These are phyloP conservation scores for Ashinkailepas kermadecensis DNA, from an alignment of 2,888 invertebrate genomes.

Conservation along the genomic window DNA sequence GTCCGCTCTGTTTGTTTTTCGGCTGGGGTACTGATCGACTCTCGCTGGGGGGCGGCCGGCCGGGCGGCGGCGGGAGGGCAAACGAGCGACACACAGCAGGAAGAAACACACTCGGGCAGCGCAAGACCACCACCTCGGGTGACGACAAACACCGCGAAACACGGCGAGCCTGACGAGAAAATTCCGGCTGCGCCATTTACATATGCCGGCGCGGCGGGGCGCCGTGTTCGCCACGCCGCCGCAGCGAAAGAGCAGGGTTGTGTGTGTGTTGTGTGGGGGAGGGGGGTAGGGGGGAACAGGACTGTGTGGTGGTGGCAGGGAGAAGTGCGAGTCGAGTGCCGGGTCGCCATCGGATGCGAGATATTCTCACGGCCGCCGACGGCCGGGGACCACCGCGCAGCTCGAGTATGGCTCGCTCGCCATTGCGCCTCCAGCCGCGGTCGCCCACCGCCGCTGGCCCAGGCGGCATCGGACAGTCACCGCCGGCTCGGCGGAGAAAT, in stretches of 20 bases:
- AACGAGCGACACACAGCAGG: background rate
- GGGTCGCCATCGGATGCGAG: too few relatives aligned
- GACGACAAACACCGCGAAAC: background rate
- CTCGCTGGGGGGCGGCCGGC: background rate
- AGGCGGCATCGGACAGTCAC: too few relatives aligned
- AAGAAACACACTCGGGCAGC: background rate
- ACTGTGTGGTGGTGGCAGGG: background rate
- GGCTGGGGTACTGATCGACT: background rate
- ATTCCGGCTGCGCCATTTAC: constrained; percentile 5
- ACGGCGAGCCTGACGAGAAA: background rate
- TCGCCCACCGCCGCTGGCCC: too few relatives aligned
- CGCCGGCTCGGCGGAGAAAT: too few relatives aligned
- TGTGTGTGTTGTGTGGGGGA: background rate
- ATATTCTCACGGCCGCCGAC: too few relatives aligned
- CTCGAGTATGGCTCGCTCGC: too few relatives aligned
- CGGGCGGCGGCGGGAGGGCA: background rate
- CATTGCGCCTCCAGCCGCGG: too few relatives aligned
- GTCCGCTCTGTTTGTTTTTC: background rate
- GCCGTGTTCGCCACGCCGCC: background rate
- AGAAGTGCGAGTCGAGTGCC: background rate
- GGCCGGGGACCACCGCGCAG: too few relatives aligned
- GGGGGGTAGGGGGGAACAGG: background rate
- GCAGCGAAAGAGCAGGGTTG: background rate
- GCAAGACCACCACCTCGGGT: background rate
- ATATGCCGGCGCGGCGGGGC: background rate